Base-by-base conservation (phyloP, 2,888 invertebrate genomes). In the Trypoxylon attenuatum region DNA sequence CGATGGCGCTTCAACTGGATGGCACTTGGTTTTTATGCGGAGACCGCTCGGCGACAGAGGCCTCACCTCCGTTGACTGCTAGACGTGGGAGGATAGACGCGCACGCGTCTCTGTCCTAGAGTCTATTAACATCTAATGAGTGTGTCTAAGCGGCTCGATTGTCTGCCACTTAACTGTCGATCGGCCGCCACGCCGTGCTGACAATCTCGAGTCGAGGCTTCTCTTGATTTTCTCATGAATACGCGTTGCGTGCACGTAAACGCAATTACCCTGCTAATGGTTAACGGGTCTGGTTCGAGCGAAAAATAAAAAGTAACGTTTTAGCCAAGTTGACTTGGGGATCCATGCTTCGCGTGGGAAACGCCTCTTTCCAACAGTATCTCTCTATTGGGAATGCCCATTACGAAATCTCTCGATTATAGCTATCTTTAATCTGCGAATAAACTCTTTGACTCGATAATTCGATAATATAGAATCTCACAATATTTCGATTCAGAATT, bases 1-100 rank as follows among this genome's bases (percentile, higher is more conserved):
- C 57, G 52, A 57, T 63, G 29, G 25, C 18, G 47, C 62, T 49
- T 52, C 52, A 25, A 51, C 33, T 23, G 33, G 47, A 52, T 49
- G 47, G 47, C 52, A 52, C 52, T 57, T 42, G 46, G 8, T 38
- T 21, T 41, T 51, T 33, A 50, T 45, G 42, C 39, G 39, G 39
- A 39, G 54, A 45, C 39, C 38, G 22, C 39, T 22, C 22, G 38
- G 27, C 21, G 21, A 18, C n/a, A 27, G 27, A 10, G 27, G 27
- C 6, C 27, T 27, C 1, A 27, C 8, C 33, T 10, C 33, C 33
- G n/a, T 6, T 8, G n/a, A n/a, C n/a, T n/a, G n/a, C n/a, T n/a
- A n/a, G n/a, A 10, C 38, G 19, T 18, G 21, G 29, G 18, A 18
- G n/a, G n/a, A n/a, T n/a, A n/a, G n/a, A 33, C 6, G 13, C 3